Conservation (phyloP, 2,888 invertebrate species). For the Steromphala cineraria region DNA sequence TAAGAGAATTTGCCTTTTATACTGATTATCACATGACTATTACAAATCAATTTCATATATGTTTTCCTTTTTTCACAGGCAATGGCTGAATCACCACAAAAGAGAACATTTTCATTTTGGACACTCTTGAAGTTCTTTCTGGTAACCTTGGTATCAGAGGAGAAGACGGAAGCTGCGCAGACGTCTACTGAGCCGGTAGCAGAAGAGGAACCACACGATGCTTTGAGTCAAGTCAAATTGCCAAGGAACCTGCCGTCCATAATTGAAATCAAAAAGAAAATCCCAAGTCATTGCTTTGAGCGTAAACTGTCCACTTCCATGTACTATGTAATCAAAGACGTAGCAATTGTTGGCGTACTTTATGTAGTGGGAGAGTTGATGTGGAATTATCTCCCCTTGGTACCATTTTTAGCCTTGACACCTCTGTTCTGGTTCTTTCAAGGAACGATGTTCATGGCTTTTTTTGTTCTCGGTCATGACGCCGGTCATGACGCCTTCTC, state of each 20-base stretch:
- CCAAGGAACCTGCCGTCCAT: conserved; percentile 62
- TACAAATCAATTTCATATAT: too few species aligned
- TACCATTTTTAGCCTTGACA: conserved; percentile 33
- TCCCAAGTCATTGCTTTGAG: conserved; percentile 67
- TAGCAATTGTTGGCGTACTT: conserved; percentile 45
- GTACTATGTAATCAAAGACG: conserved; percentile 65
- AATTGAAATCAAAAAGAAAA: conserved; percentile 62
- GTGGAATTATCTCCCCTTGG: conserved; percentile 24
- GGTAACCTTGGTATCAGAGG: conserved; percentile 29
- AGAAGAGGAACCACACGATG: conserved; percentile 25
- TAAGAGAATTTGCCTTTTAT: too few species aligned
- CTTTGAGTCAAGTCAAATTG: conserved; percentile 31
- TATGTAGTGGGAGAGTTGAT: conserved; percentile 41
- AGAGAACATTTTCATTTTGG: conserved; percentile 7
- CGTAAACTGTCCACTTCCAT: conserved; percentile 55
- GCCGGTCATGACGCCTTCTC: conserved; percentile 72
- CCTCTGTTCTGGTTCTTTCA: conserved; percentile 66
- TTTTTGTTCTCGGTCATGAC: conserved; percentile 72
- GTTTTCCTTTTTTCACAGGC: not conserved
- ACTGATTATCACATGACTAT: too few species aligned
- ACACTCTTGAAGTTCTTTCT: conserved; percentile 24
- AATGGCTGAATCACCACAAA: not conserved
- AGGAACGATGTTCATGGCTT: conserved; percentile 67
- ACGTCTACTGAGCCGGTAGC: conserved; percentile 5
- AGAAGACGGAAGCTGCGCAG: conserved; percentile 12